Evolutionary conservation across 2,113 vertebrate species (phyloP).

Genomic region (Oreochromis tanganicae): DNA sequence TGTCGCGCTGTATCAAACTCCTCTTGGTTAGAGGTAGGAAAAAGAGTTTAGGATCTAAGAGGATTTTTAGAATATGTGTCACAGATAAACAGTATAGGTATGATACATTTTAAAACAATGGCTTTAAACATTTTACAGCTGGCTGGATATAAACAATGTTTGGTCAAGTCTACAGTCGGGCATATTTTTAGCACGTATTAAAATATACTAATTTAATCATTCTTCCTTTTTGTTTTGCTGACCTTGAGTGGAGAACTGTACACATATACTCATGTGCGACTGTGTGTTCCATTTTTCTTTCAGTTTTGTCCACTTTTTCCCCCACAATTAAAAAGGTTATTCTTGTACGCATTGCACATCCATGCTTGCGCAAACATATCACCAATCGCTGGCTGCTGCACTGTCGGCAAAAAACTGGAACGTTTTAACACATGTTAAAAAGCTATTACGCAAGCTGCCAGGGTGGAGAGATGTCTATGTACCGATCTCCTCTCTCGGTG

Average conservation of each 20-base stretch:
- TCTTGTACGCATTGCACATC: neutral
- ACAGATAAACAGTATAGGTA: neutral
- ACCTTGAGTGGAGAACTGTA: neutral
- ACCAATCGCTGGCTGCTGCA: neutral
- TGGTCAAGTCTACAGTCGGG: neutral
- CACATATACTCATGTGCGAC: neutral
- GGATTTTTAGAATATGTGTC: fast-evolving
- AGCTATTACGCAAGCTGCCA: neutral
- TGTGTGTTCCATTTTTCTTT: neutral
- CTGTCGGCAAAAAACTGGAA: neutral
- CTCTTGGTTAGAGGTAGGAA: neutral
- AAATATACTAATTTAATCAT: neutral
- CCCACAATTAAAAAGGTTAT: neutral
- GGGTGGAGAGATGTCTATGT: neutral
- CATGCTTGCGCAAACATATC: neutral
- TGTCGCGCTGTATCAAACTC: neutral
- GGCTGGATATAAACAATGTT: neutral
- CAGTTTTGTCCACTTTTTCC: neutral
- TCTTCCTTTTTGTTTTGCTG: neutral
- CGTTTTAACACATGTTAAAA: neutral
- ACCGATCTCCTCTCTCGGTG: neutral
- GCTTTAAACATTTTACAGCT: no score
- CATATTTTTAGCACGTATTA: neutral
- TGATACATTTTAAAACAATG: no score
- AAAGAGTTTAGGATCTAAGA: neutral